Base-by-base conservation (phyloP, 2,888 invertebrate genomes). In the Capitulum mitella region DNA sequence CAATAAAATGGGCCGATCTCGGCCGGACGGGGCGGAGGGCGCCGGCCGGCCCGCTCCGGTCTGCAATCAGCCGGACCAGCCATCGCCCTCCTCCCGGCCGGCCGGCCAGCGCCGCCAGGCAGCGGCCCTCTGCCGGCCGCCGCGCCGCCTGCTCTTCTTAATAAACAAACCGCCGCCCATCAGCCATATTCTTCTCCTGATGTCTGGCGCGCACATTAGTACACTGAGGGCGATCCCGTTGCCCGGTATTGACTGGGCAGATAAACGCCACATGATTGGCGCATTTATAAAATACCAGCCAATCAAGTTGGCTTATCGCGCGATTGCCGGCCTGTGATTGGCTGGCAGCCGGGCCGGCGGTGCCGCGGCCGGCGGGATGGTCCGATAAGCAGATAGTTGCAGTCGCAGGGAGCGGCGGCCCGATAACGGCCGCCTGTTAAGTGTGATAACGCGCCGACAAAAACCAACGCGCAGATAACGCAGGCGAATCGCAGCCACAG, bases 211-310 rank as follows among this genome's bases (percentile, higher is more conserved):
- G 70, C 70, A n/a, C 70, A 40, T 70, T 40, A 70, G 70, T 70
- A 40, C 26, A 40, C 37, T 8, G 12, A 3, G 26, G 26, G 16
- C 26, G 37, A 70, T 70, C 70, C 40, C 70, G 19, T 64, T 70
- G 70, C 70, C n/a, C 70, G 16, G 70, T 70, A 70, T 70, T 70
- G 70, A 70, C 70, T 70, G 40, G 70, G 34, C 70, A 70, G 70
- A 70, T 70, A 70, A 70, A 70, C 70, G 70, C 37, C 70, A 40
- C 70, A 70, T 70, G 70, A 70, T 70, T 70, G 70, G 70, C 70
- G 70, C 70, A 70, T 70, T 70, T 70, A 70, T 70, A 70, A 70
- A 70, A 70, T 70, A 70, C 70, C 70, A 70, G 70, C 70, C 70
- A 70, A 70, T 70, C 70, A 70, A 70, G 70, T 70, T 70, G 70